A percentile compares a stretch with the other conserved stretches of the same genome.
Evolutionary conservation across 1,140 invertebrate genomes (phyloP).

Genomic region (Hesperophylax magnus): DNA sequence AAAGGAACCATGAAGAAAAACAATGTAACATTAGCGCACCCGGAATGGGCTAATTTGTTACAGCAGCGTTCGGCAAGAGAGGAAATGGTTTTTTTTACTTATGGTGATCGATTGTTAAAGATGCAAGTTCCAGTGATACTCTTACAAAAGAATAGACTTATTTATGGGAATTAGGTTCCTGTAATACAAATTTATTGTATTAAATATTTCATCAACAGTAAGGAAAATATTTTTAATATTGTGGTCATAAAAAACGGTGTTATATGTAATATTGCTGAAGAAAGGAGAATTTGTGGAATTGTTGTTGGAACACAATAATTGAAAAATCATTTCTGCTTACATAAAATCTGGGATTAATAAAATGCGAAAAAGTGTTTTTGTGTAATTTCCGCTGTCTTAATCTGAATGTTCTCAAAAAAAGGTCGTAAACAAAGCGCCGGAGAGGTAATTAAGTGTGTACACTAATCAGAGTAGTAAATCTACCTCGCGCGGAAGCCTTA

Average conservation of each 20-base stretch:
- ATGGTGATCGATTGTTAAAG: constrained; percentile 20
- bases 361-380: background rate
- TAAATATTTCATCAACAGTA: too few relatives aligned
- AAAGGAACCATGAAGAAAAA: constrained; percentile 53
- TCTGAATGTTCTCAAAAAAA: constrained; percentile 38
- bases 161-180: background rate
- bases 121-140: background rate
- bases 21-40: constrained; percentile 55
- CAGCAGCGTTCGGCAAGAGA: constrained; percentile 13
- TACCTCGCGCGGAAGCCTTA: constrained; percentile 55
- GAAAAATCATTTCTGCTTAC: too few relatives aligned
- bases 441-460: constrained; percentile 57
- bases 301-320: too few relatives aligned
- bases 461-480: constrained; percentile 57
- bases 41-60: constrained; percentile 56
- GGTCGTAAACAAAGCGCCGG: constrained; percentile 30
- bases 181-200: too few relatives aligned
- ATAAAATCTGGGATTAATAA: background rate
- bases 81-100: constrained; percentile 41
- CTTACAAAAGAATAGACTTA: background rate
- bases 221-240: too few relatives aligned
- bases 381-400: constrained; percentile 3
- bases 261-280: too few relatives aligned
- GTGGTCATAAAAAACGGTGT: too few relatives aligned
- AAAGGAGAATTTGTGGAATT: too few relatives aligned